A percentile compares a stretch with the other conserved stretches of the same genome.
Conservation (phyloP, 2,888 invertebrate species). For the Empis stercorea region DNA sequence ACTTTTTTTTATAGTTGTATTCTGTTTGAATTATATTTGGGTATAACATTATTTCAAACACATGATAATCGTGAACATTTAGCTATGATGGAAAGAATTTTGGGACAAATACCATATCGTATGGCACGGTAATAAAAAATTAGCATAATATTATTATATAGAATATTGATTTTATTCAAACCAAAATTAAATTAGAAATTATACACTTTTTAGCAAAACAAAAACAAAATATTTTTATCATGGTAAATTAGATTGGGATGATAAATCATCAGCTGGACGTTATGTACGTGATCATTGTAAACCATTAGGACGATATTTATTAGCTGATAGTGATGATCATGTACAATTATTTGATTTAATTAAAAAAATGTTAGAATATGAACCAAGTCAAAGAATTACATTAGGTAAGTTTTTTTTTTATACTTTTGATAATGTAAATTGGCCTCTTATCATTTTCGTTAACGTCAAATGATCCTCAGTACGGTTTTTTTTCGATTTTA, state of each 20-base stretch:
- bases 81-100: constrained; percentile 99
- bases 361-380: constrained; percentile 92
- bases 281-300: constrained; percentile 98
- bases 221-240: constrained; percentile 98
- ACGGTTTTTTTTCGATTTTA: no score
- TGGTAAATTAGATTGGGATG: constrained; percentile 96
- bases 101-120: constrained; percentile 87
- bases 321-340: constrained; percentile 80
- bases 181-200: constrained; percentile 24
- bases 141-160: constrained; percentile 26
- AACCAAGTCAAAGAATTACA: constrained; percentile 80
- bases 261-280: constrained; percentile 88
- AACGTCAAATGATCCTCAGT: no score
- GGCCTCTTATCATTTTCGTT: no score
- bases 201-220: constrained; percentile 56
- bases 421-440: no score
- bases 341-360: constrained; percentile 89
- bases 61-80: constrained; percentile 99
- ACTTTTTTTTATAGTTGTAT: constrained; percentile 71
- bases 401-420: constrained; percentile 41
- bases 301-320: constrained; percentile 86
- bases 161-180: neutral
- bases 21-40: constrained; percentile 95
- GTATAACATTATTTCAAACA: constrained; percentile 97
- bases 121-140: constrained; percentile 49